These are phyloP conservation scores for Therioaphis trifolii DNA, from an alignment of 2,888 invertebrate genomes.

Conservation along the genomic window DNA sequence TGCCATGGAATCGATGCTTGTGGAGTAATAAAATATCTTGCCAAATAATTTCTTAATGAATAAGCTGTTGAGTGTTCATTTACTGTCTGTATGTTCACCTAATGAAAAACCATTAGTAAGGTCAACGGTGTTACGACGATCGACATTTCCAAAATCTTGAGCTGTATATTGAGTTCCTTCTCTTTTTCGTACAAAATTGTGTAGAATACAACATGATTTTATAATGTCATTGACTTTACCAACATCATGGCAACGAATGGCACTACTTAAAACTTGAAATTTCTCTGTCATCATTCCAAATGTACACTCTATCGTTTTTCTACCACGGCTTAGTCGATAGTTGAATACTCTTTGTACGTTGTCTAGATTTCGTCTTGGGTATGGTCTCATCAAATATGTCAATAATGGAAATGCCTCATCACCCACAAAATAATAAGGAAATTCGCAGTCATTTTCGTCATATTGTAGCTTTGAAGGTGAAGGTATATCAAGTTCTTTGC, in stretches of 20 bases:
- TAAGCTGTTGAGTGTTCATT: not conserved
- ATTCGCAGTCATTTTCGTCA: constrained; percentile 55
- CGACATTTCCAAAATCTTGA: not conserved
- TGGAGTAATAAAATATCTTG: constrained; percentile 18
- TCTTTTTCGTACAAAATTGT: constrained; percentile 1
- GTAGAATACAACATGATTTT: constrained; percentile 23
- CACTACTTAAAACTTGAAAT: not conserved
- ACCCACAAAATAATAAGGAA: constrained; percentile 43
- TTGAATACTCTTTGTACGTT: constrained; percentile 42
- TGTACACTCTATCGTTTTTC: constrained; percentile 35
- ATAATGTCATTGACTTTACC: constrained; percentile 2
- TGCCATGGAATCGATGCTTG: not conserved
- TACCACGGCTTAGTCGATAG: constrained; percentile 17
- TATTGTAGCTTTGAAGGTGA: not conserved
- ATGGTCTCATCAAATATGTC: constrained; percentile 19
- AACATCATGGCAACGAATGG: not conserved
- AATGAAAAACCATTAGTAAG: too few relatives aligned
- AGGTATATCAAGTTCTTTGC: not conserved
- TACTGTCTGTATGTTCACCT: not conserved
- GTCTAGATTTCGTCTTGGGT: constrained; percentile 5
- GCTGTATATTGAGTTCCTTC: not conserved
- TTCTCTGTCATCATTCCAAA: constrained; percentile 15
- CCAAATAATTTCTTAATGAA: constrained; percentile 31
- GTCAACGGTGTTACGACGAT: not conserved
- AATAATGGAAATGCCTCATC: constrained; percentile 51